Conservation (phyloP, 2,888 invertebrate species). For the Coelopa pilipes region DNA sequence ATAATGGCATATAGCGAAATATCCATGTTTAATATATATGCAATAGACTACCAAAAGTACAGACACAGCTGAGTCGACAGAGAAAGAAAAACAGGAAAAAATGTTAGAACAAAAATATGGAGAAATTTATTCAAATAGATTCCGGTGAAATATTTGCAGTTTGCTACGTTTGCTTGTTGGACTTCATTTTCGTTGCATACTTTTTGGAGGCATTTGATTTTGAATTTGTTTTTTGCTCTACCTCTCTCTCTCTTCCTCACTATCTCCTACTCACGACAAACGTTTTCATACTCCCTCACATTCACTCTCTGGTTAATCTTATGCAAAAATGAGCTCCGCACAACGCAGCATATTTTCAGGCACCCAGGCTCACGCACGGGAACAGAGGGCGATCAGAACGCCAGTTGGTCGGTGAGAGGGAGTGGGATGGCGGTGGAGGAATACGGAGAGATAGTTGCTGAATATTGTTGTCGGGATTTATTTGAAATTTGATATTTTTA, state of each 20-base stretch:
- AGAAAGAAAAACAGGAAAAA: not conserved
- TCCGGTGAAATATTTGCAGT: not conserved
- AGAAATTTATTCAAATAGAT: constrained; percentile 33
- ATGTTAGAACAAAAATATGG: constrained; percentile 1
- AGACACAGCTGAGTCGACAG: not conserved
- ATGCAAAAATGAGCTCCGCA: constrained; percentile 20
- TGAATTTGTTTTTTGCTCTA: constrained; percentile 22
- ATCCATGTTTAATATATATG: no score
- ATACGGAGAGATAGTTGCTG: no score
- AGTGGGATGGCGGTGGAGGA: not conserved
- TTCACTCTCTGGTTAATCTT: constrained; percentile 14
- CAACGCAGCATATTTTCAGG: constrained; percentile 25
- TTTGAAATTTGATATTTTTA: constrained; percentile 31
- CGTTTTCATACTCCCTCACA: no score
- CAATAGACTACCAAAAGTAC: not conserved
- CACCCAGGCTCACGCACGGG: not conserved
- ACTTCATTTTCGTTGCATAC: constrained; percentile 18
- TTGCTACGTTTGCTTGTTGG: not conserved
- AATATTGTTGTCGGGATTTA: constrained; percentile 27
- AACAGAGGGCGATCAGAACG: not conserved
- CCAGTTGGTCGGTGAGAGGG: no score
- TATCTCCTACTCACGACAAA: no score
- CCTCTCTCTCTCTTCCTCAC: no score
- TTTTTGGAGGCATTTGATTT: constrained; percentile 34
- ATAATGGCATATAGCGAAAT: no score